These are phyloP conservation scores for Apis cerana DNA, from an alignment of 1,140 invertebrate species.

Conservation along the genomic window DNA sequence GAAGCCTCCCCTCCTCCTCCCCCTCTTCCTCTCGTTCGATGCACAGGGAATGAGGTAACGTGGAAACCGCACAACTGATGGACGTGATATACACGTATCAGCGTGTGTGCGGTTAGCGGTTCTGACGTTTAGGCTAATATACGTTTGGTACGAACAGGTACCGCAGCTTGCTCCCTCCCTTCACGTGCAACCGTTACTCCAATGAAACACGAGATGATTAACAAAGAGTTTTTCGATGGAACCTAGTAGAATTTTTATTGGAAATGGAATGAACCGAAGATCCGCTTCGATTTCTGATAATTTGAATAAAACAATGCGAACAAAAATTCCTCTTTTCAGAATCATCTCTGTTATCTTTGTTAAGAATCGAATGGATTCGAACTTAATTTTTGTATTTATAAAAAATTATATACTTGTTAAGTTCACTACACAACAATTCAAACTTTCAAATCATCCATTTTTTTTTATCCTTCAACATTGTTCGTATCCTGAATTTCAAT, in stretches of 20 bases:
- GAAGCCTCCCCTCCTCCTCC: too few species aligned
- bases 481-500: background rate
- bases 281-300: too few species aligned
- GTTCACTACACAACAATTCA: too few species aligned
- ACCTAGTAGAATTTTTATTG: background rate
- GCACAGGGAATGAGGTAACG: background rate
- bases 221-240: background rate
- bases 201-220: background rate
- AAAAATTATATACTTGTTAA: too few species aligned
- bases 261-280: background rate
- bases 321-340: too few species aligned
- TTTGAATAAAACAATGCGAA: too few species aligned
- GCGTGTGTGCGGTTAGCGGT: background rate
- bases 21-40: too few species aligned
- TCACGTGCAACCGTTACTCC: background rate
- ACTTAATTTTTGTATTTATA: too few species aligned
- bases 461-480: too few species aligned
- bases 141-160: slow-evolving; percentile 12
- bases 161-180: background rate
- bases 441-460: too few species aligned
- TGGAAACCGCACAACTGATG: background rate
- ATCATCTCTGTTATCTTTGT: too few species aligned
- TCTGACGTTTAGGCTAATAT: slow-evolving; percentile 15
- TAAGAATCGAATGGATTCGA: too few species aligned
- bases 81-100: slow-evolving; percentile 6